Conservation (phyloP, 2,113 vertebrate species). For the Morone chrysops region DNA sequence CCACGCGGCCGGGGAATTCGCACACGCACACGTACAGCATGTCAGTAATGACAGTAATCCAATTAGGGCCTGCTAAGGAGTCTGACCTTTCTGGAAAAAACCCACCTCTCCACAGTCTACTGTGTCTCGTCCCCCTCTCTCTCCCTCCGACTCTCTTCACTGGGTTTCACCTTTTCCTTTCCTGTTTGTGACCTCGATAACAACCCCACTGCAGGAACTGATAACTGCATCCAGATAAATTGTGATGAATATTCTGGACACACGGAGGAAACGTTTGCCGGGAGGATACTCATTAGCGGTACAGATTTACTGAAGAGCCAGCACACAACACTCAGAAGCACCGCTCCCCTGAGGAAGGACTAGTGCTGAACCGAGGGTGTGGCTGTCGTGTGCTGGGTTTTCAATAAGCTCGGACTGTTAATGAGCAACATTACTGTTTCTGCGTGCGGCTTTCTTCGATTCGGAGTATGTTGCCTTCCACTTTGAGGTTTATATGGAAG, state of each 20-base stretch:
- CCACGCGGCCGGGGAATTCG: slow-evolving; percentile 2
- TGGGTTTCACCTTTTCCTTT: slow-evolving; percentile 17
- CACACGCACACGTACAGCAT: slow-evolving; percentile 33
- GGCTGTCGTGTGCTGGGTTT: slow-evolving; percentile 45
- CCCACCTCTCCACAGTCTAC: slow-evolving; percentile 52
- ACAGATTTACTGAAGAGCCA: slow-evolving; percentile 59
- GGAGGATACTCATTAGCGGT: slow-evolving; percentile 62
- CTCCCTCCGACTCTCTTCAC: slow-evolving; percentile 17
- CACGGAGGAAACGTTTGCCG: slow-evolving; percentile 56
- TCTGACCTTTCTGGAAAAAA: slow-evolving; percentile 68
- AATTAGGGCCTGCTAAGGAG: slow-evolving; percentile 68
- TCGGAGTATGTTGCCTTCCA: neutral
- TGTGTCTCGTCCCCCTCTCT: slow-evolving; percentile 5
- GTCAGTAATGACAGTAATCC: slow-evolving; percentile 76
- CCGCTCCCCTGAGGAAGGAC: slow-evolving; percentile 48
- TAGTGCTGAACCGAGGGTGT: slow-evolving; percentile 56
- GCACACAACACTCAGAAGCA: slow-evolving; percentile 48
- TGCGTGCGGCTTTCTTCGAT: slow-evolving; percentile 2
- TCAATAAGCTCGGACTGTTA: slow-evolving; percentile 46
- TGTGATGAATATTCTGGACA: slow-evolving; percentile 56
- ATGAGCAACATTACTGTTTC: slow-evolving; percentile 50
- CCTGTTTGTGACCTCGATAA: slow-evolving; percentile 6
- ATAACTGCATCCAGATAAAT: slow-evolving; percentile 35
- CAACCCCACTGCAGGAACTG: neutral
- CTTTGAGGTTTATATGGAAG: slow-evolving; percentile 1